A percentile compares a stretch with the other conserved stretches of the same genome.
Evolutionary conservation across 2,888 invertebrate species (phyloP).

Genomic region (Heliconius ethilla): DNA sequence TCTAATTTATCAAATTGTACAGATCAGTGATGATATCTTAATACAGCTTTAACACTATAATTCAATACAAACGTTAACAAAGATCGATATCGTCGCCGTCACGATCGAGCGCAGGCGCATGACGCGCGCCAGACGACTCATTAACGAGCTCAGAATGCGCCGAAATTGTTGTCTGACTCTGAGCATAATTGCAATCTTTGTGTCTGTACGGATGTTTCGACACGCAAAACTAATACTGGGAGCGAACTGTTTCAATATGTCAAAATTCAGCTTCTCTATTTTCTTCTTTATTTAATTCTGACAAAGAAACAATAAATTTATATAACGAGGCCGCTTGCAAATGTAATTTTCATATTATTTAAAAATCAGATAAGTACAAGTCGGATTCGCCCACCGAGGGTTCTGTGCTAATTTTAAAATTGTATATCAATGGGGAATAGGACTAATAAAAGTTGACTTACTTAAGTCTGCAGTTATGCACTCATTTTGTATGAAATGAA

Average conservation of each 20-base stretch:
- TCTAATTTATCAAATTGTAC: neutral
- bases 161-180: conserved; percentile 56
- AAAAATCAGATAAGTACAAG: neutral
- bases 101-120: conserved; percentile 56
- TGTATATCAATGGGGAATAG: no score
- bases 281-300: neutral
- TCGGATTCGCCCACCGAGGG: no score
- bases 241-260: neutral
- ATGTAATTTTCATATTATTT: neutral
- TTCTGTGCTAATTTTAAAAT: no score
- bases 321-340: neutral
- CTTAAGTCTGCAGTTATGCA: no score
- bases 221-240: conserved; percentile 26
- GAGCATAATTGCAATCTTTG: conserved; percentile 57
- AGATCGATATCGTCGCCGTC: conserved; percentile 46
- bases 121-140: conserved; percentile 56
- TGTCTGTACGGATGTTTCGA: conserved; percentile 39
- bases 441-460: no score
- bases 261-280: neutral
- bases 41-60: conserved; percentile 11
- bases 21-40: neutral
- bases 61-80: conserved; percentile 32
- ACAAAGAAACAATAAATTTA: neutral
- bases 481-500: no score
- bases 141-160: conserved; percentile 56